These are phyloP conservation scores for Gnathonemus echidnorhynchus DNA, from an alignment of 2,113 vertebrate genomes.

Conservation along the genomic window DNA sequence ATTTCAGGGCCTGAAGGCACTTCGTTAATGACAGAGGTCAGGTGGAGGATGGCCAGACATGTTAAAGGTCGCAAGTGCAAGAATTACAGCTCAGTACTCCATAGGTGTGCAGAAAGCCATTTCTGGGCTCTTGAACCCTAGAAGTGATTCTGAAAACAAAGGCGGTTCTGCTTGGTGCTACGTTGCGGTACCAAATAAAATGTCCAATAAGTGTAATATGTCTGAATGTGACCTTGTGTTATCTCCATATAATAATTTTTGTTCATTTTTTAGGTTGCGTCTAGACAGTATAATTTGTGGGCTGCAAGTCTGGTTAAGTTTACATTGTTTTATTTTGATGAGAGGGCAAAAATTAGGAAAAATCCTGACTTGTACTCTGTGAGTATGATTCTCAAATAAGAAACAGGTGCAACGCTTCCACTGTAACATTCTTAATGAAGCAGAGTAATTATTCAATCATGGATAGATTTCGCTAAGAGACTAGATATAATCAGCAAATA, in stretches of 20 bases:
- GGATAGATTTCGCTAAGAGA: not conserved
- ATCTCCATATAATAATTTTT: not conserved
- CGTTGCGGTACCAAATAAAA: not conserved
- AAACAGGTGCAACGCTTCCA: not conserved
- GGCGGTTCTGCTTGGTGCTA: not conserved
- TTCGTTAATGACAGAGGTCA: not conserved
- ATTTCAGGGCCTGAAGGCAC: not conserved
- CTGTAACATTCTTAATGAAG: constrained; percentile 8
- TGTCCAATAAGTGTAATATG: not conserved
- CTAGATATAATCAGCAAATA: not conserved
- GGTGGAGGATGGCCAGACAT: not conserved
- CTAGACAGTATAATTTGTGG: not conserved
- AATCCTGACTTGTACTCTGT: not conserved
- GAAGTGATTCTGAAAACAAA: not conserved
- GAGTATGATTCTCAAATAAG: not conserved
- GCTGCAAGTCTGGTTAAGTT: not conserved
- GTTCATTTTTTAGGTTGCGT: not conserved
- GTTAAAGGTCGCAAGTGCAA: not conserved
- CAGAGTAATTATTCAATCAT: constrained; percentile 10
- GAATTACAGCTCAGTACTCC: not conserved
- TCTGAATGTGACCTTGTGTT: not conserved
- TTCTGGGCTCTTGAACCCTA: not conserved
- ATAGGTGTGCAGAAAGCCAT: not conserved
- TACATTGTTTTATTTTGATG: not conserved
- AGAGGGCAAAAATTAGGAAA: not conserved